A percentile compares a stretch with the other conserved stretches of the same genome.
phyloP scores from a whole-genome alignment of 2,113 vertebrate genomes.

The Triplophysa siluroides region DNA sequence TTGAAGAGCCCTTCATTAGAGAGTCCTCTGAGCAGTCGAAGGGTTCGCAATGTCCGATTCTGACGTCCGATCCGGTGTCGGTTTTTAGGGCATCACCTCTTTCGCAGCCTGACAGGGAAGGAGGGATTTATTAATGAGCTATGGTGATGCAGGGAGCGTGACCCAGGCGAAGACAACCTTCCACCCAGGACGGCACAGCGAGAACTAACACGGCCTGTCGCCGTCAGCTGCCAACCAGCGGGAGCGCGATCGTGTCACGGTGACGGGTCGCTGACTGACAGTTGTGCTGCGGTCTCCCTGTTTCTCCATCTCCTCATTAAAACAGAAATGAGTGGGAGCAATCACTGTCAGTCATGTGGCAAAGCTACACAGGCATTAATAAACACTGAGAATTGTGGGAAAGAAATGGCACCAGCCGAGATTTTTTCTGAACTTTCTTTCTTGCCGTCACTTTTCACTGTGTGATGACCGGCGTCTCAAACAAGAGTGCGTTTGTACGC shows the following conservation, averaged over 20 bases:
- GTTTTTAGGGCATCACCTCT: not conserved
- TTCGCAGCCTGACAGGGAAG: slow-evolving; percentile 16
- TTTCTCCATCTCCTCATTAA: slow-evolving; percentile 59
- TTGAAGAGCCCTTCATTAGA: slow-evolving; percentile 40
- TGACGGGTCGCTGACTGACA: slow-evolving; percentile 52
- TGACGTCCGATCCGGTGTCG: not conserved
- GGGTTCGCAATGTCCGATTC: not conserved
- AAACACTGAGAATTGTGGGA: slow-evolving; percentile 36
- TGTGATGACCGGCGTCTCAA: not conserved
- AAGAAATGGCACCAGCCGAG: slow-evolving; percentile 1
- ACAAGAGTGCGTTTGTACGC: not conserved
- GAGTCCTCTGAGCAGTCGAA: slow-evolving; percentile 22
- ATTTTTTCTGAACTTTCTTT: slow-evolving; percentile 7
- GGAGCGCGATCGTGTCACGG: slow-evolving; percentile 33
- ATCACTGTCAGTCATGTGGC: slow-evolving; percentile 59
- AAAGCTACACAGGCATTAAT: slow-evolving; percentile 48
- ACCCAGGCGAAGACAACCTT: slow-evolving; percentile 39
- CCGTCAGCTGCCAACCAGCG: slow-evolving; percentile 35
- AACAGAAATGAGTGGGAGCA: slow-evolving; percentile 61
- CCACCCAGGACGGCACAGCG: slow-evolving; percentile 31
- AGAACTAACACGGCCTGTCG: slow-evolving; percentile 31
- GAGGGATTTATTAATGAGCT: slow-evolving; percentile 49
- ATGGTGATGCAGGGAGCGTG: slow-evolving; percentile 36
- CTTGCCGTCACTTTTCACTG: not conserved
- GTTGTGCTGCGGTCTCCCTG: slow-evolving; percentile 48